phyloP scores from a whole-genome alignment of 2,113 vertebrate genomes.

The Neomonachus schauinslandi region DNA sequence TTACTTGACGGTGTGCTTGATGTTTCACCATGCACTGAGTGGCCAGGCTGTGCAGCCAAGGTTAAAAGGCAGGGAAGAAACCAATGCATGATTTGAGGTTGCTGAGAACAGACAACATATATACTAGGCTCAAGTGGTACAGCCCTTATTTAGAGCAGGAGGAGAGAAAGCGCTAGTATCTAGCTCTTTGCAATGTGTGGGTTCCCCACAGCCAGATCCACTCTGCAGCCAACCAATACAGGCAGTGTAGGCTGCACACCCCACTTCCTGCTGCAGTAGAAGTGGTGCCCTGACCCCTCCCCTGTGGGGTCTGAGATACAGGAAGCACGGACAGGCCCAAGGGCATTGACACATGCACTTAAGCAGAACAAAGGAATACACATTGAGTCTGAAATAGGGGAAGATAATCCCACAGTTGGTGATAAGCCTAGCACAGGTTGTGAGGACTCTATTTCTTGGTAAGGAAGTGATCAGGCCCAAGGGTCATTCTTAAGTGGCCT shows the following conservation, averaged over 20 bases:
- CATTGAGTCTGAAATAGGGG: neutral
- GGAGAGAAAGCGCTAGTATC: neutral
- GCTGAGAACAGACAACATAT: neutral
- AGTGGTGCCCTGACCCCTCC: neutral
- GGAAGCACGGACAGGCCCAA: neutral
- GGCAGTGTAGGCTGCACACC: neutral
- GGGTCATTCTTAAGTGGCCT: neutral
- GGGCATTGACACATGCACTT: neutral
- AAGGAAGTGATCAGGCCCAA: neutral
- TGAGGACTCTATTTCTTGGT: neutral
- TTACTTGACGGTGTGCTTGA: neutral
- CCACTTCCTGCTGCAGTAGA: neutral
- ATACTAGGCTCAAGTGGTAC: neutral
- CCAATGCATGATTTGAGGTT: neutral
- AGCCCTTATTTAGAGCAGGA: neutral
- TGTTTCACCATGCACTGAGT: neutral
- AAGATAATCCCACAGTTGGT: neutral
- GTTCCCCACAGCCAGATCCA: neutral
- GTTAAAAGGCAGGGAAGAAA: neutral
- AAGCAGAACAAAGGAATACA: neutral
- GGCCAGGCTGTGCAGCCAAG: neutral
- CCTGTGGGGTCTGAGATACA: neutral
- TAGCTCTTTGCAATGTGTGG: neutral
- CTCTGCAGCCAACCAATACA: neutral
- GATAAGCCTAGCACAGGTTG: neutral